Conservation (phyloP, 2,797 vertebrate genomes). For the Tenualosa ilisha region DNA sequence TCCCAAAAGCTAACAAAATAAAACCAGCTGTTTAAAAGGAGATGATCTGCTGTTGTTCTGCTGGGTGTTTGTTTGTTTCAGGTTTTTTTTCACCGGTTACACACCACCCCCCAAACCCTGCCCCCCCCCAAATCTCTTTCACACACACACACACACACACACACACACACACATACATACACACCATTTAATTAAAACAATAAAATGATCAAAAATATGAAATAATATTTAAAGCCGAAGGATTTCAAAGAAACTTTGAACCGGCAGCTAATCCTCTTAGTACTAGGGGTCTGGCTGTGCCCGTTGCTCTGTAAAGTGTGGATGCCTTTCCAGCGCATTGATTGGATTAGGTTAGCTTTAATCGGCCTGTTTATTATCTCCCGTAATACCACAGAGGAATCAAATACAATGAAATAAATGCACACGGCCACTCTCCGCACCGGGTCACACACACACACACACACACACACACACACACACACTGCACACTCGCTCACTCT, state of each 20-base stretch:
- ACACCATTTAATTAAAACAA: slow-evolving; percentile 74
- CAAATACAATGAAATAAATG: slow-evolving; percentile 56
- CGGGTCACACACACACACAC: not conserved
- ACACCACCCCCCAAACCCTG: not conserved
- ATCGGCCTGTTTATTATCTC: slow-evolving; percentile 64
- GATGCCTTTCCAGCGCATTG: slow-evolving; percentile 60
- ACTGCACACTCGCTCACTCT: not conserved
- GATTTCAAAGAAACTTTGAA: slow-evolving; percentile 83
- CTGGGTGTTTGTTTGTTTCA: slow-evolving; percentile 53
- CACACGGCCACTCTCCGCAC: slow-evolving; percentile 43
- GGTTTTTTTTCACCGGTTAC: slow-evolving; percentile 37
- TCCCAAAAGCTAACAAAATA: slow-evolving; percentile 57
- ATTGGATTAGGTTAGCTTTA: slow-evolving; percentile 66
- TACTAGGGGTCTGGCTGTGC: slow-evolving; percentile 60
- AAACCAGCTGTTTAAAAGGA: slow-evolving; percentile 57
- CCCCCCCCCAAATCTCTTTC: not conserved
- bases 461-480: not conserved
- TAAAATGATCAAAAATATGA: slow-evolving; percentile 70
- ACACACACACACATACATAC: slow-evolving; percentile 11
- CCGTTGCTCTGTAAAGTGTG: slow-evolving; percentile 59
- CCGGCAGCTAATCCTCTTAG: slow-evolving; percentile 78
- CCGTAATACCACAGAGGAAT: slow-evolving; percentile 61
- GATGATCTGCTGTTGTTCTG: slow-evolving; percentile 54
- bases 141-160: not conserved
- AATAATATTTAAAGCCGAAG: slow-evolving; percentile 74